Conservation (phyloP, 2,888 invertebrate species). For the Siphlonurus alternatus region DNA sequence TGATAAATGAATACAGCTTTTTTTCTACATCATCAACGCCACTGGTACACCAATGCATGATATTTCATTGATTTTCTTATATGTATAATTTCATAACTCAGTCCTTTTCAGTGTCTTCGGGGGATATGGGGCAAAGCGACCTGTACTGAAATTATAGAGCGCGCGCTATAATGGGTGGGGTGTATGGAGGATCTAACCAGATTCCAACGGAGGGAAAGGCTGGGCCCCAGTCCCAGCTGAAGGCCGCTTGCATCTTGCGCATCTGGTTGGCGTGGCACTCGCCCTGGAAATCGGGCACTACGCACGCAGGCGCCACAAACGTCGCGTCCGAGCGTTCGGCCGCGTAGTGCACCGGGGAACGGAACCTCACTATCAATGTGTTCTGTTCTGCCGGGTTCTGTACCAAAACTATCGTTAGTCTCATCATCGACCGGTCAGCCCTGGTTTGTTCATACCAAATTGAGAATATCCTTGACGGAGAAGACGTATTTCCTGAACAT, state of each 20-base stretch:
- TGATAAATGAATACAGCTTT: no score
- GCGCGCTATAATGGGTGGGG: no score
- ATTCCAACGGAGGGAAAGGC: constrained; percentile 86
- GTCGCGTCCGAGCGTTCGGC: constrained; percentile 24
- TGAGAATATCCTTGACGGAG: not conserved
- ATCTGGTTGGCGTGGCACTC: constrained; percentile 87
- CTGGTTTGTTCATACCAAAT: not conserved
- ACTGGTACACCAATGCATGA: no score
- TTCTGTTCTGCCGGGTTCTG: constrained; percentile 29
- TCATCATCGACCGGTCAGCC: no score
- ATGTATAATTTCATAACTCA: no score
- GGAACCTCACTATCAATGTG: constrained; percentile 38
- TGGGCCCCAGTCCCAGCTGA: constrained; percentile 95
- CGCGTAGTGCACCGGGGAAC: constrained; percentile 46
- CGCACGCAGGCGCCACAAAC: constrained; percentile 58
- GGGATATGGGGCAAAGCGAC: no score
- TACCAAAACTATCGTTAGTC: no score
- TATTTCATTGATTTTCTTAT: no score
- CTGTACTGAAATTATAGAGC: no score
- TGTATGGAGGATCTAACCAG: no score
- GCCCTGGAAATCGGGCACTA: constrained; percentile 56
- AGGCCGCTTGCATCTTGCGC: constrained; percentile 86
- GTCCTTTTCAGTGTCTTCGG: no score
- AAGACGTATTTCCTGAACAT: not conserved
- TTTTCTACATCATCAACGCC: no score